Percentiles rank a stretch among this genome's conserved stretches.
Evolutionary conservation across 2,113 vertebrate genomes (phyloP).

Genomic region (Datnioides undecimradiatus): DNA sequence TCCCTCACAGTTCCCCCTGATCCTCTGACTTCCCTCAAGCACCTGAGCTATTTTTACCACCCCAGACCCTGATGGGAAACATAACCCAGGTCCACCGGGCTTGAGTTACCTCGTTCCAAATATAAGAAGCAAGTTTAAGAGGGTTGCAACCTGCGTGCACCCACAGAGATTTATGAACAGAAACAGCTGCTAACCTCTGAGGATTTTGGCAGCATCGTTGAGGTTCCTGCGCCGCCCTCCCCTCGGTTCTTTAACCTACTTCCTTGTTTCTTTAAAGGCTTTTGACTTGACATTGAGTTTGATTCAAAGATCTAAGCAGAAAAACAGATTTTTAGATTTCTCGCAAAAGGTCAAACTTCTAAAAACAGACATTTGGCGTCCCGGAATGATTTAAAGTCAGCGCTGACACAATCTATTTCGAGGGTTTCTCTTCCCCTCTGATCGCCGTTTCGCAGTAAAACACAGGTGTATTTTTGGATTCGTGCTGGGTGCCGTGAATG

Average conservation of each 20-base stretch:
- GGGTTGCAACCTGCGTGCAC: slow-evolving; percentile 41
- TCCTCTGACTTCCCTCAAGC: slow-evolving; percentile 64
- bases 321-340: not conserved
- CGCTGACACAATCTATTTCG: slow-evolving; percentile 13
- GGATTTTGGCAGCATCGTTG: slow-evolving; percentile 58
- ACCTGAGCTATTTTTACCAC: slow-evolving; percentile 80
- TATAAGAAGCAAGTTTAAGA: slow-evolving; percentile 74
- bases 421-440: slow-evolving; percentile 23
- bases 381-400: slow-evolving; percentile 21
- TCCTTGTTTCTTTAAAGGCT: not conserved
- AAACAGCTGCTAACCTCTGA: slow-evolving; percentile 82
- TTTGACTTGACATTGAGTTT: not conserved
- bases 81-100: slow-evolving; percentile 61
- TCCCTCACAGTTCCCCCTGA: slow-evolving; percentile 53
- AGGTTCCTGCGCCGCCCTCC: not conserved
- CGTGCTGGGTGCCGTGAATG: not conserved
- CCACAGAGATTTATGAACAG: slow-evolving; percentile 63
- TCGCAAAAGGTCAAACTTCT: slow-evolving; percentile 23
- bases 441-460: slow-evolving; percentile 31
- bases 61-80: slow-evolving; percentile 29
- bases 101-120: slow-evolving; percentile 84
- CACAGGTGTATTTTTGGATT: slow-evolving; percentile 32
- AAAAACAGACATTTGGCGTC: slow-evolving; percentile 46
- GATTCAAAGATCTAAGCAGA: not conserved
- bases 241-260: not conserved